Evolutionary conservation across 1,140 invertebrate species (phyloP), one percentile per base, ranked within the genome.

Genomic region (Drosophila arizonae): DNA sequence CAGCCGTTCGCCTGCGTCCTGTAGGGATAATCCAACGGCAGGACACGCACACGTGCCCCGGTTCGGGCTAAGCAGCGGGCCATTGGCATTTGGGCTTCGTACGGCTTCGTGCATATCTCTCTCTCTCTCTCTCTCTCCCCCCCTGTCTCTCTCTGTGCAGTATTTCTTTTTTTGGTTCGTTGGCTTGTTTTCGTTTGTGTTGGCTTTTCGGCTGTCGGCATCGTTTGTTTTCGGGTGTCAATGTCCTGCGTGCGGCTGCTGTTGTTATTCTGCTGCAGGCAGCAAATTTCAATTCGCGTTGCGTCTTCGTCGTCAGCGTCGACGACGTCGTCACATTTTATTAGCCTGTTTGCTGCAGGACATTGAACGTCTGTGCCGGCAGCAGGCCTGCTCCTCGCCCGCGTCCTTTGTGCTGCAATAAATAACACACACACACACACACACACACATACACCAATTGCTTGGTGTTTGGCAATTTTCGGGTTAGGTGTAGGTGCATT

Each of bases 321-420:
- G 72, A 13, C 57, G 55, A 21, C 57, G 55, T 58, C 81, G 82
- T 87, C 82, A 86, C 82, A 86, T 86, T 86, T 87, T 86, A 86
- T 86, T 86, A 86, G 82, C 82, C 79, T 77, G 79, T 87, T 77
- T 78, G 86, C 81, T 89, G 78, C 86, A 90, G 86, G 86, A 90
- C 86, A 90, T 90, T 78, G 72, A 70, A 78, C 73, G 76, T 78
- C 76, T 78, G 72, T 69, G 65, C 69, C 67, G 48, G 52, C 74
- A 60, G 60, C 74, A 63, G 63, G 69, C 72, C 68, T 60, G 52
- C 78, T 79, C 75, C 76, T 72, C 69, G 72, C 60, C 57, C 62
- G 75, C 77, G 80, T 88, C 72, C 85, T 80, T 85, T 81, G 81
- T 89, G 75, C 85, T 68, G 81, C 80, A 72, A 89, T 89, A 81